phyloP scores from a whole-genome alignment of 2,888 invertebrate species.

The Siphonodentalium dalli region DNA sequence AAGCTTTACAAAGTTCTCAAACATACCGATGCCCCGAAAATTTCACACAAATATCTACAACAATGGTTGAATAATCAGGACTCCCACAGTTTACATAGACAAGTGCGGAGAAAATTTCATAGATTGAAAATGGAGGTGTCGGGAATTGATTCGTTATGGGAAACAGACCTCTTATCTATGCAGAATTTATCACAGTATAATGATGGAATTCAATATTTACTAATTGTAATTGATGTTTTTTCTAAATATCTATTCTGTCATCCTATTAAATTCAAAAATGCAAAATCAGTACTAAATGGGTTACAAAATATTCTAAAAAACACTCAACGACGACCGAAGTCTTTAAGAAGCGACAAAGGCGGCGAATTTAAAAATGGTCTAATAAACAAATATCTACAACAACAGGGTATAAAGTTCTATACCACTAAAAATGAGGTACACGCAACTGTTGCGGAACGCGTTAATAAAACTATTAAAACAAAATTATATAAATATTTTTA shows the following conservation, averaged over 20 bases:
- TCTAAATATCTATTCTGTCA: conserved; percentile 16
- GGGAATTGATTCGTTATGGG: conserved; percentile 15
- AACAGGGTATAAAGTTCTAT: conserved; percentile 18
- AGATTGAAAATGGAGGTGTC: conserved; percentile 13
- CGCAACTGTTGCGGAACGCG: conserved; percentile 12
- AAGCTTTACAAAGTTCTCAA: too few relatives aligned
- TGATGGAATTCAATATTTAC: conserved; percentile 12
- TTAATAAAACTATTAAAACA: conserved; percentile 1
- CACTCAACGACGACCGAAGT: background rate
- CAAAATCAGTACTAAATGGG: too few relatives aligned
- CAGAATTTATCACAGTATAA: conserved; percentile 13
- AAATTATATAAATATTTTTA: conserved; percentile 12
- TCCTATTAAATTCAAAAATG: too few relatives aligned
- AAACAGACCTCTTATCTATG: conserved; percentile 16
- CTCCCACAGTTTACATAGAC: conserved; percentile 12
- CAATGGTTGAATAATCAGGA: conserved; percentile 15
- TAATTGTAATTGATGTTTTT: conserved; percentile 18
- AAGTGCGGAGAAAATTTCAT: conserved; percentile 12
- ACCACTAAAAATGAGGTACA: conserved; percentile 12
- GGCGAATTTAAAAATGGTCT: conserved; percentile 10
- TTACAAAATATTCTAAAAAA: too few relatives aligned
- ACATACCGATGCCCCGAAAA: too few relatives aligned
- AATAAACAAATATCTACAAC: conserved; percentile 17
- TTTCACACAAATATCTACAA: too few relatives aligned
- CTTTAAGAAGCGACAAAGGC: conserved; percentile 9